Evolutionary conservation across 2,113 vertebrate species (phyloP).

Genomic region (Ailuropoda melanoleuca): DNA sequence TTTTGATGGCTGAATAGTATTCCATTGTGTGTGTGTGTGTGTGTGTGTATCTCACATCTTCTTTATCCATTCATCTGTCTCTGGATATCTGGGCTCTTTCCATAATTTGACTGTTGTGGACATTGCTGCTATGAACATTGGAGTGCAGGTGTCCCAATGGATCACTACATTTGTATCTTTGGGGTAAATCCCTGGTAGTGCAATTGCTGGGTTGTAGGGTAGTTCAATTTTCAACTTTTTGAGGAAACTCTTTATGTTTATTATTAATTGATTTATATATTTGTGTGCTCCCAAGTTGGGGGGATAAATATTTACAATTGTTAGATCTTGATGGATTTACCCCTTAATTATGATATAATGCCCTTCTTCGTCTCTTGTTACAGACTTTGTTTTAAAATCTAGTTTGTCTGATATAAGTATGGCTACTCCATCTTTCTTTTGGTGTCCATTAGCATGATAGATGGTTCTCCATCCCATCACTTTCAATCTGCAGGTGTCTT

Average conservation of each 20-base stretch:
- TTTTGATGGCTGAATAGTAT: too few species aligned
- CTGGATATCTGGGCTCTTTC: too few species aligned
- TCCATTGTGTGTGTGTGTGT: too few species aligned
- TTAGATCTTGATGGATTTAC: background rate
- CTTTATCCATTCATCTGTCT: too few species aligned
- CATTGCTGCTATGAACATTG: too few species aligned
- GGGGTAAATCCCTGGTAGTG: too few species aligned
- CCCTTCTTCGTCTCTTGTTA: background rate
- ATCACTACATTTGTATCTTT: too few species aligned
- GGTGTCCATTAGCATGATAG: background rate
- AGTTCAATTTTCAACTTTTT: too few species aligned
- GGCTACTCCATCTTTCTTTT: background rate
- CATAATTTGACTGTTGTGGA: too few species aligned
- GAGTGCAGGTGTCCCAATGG: too few species aligned
- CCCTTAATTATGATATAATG: background rate
- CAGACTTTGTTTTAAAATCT: background rate
- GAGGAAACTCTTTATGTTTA: background rate
- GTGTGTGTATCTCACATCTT: too few species aligned
- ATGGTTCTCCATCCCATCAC: background rate
- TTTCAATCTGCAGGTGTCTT: background rate
- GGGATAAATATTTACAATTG: background rate
- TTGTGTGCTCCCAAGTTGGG: background rate
- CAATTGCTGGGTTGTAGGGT: too few species aligned
- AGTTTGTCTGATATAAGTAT: background rate
- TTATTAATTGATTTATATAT: background rate